Percentiles rank a stretch among this genome's conserved stretches.
phyloP scores from a whole-genome alignment of 2,888 invertebrate species.

The Chirona hameri region DNA sequence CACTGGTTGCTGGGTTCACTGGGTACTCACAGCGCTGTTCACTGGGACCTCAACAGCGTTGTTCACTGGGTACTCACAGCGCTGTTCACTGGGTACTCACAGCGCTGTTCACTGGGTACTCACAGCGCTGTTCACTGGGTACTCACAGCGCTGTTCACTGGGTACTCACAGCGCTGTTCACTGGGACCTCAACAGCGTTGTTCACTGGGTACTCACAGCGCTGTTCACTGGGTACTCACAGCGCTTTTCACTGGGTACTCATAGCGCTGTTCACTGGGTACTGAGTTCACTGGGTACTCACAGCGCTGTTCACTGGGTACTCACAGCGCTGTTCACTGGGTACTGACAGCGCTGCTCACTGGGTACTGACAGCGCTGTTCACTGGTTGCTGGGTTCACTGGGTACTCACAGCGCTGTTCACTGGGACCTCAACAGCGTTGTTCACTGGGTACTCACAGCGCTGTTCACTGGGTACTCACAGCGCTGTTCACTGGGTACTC shows the following conservation, averaged over 20 bases:
- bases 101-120: slow-evolving; percentile 74
- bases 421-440: no score
- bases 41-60: no score
- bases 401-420: slow-evolving; percentile 84
- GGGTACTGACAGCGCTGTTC: slow-evolving; percentile 81
- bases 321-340: slow-evolving; percentile 81
- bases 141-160: slow-evolving; percentile 87
- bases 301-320: slow-evolving; percentile 77
- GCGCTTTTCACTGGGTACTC: slow-evolving; percentile 67
- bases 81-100: slow-evolving; percentile 75
- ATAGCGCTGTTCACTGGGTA: no score
- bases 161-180: slow-evolving; percentile 84
- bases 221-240: slow-evolving; percentile 76
- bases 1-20: no score
- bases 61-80: slow-evolving; percentile 75
- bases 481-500: slow-evolving; percentile 71
- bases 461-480: slow-evolving; percentile 76
- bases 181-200: no score
- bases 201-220: slow-evolving; percentile 76
- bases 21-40: slow-evolving; percentile 81
- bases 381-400: no score
- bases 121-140: slow-evolving; percentile 78
- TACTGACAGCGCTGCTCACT: slow-evolving; percentile 87
- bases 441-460: slow-evolving; percentile 76
- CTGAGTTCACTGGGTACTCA: slow-evolving; percentile 64